These are phyloP conservation scores for Hippasteria phrygiana DNA, from an alignment of 53 echinoderm and acorn worm genomes.

Conservation along the genomic window DNA sequence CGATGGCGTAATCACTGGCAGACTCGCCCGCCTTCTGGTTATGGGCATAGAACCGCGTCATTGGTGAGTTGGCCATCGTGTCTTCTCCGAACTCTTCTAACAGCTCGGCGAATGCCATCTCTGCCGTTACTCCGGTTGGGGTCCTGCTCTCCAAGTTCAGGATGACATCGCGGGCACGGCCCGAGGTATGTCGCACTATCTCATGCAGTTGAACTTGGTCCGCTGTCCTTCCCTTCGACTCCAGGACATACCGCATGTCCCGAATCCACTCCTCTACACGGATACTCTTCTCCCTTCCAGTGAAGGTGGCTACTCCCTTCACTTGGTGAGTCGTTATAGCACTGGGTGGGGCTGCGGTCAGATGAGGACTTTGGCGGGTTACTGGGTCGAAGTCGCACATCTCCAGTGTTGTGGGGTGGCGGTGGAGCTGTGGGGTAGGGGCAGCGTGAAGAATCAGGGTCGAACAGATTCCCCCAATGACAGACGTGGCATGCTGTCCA, in stretches of 20 bases:
- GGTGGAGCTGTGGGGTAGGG: no score
- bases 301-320: constrained; percentile 44
- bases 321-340: constrained; percentile 39
- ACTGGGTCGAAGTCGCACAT: constrained; percentile 54
- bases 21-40: constrained; percentile 9
- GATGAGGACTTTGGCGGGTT: neutral
- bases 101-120: neutral
- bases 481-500: no score
- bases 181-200: constrained; percentile 17
- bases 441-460: no score
- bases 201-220: neutral
- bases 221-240: constrained; percentile 1
- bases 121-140: neutral
- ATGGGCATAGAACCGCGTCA: neutral
- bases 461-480: no score
- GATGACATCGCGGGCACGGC: constrained; percentile 45
- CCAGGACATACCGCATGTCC: constrained; percentile 17
- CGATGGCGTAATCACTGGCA: constrained; percentile 23
- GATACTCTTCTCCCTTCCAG: constrained; percentile 4
- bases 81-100: neutral
- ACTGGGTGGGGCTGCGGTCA: neutral
- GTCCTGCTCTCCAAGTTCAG: constrained; percentile 26
- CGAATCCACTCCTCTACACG: no score
- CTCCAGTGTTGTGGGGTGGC: neutral
- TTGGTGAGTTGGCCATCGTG: neutral